Percentiles rank a stretch among this genome's conserved stretches.
These are phyloP conservation scores for Bombycilla garrulus DNA, from an alignment of 2,113 vertebrate genomes.

Conservation along the genomic window DNA sequence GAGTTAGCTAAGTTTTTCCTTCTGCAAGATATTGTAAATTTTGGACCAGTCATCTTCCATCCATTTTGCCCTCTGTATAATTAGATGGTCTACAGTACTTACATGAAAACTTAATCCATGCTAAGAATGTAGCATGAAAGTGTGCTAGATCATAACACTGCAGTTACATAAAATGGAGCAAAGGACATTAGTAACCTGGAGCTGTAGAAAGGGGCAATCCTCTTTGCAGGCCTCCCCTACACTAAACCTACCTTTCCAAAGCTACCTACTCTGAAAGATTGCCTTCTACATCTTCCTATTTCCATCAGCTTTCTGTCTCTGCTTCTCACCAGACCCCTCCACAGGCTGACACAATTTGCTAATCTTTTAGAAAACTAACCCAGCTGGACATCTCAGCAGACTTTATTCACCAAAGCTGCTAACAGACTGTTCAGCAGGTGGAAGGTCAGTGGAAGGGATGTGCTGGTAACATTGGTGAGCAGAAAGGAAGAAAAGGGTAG, in stretches of 20 bases:
- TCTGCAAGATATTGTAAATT: not conserved
- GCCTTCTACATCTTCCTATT: not conserved
- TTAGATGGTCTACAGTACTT: not conserved
- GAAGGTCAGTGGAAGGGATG: fast-evolving
- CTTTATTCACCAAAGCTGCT: not conserved
- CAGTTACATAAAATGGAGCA: not conserved
- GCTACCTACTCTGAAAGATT: not conserved
- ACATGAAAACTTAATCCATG: not conserved
- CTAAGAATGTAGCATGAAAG: not conserved
- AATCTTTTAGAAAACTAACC: not conserved
- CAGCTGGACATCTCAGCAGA: not conserved
- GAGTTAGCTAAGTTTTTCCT: not conserved
- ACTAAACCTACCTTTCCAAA: not conserved
- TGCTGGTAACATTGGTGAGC: fast-evolving
- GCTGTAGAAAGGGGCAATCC: not conserved
- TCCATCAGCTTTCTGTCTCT: not conserved
- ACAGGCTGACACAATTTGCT: not conserved
- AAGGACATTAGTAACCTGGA: not conserved
- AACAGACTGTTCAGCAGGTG: not conserved
- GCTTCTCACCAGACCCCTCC: not conserved
- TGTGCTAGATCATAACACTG: not conserved
- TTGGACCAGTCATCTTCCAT: not conserved
- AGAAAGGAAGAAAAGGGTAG: not conserved
- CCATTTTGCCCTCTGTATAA: not conserved
- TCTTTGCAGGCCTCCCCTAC: not conserved